Base-by-base conservation (phyloP, 2,888 invertebrate genomes). In the Adelognathus sp. region DNA sequence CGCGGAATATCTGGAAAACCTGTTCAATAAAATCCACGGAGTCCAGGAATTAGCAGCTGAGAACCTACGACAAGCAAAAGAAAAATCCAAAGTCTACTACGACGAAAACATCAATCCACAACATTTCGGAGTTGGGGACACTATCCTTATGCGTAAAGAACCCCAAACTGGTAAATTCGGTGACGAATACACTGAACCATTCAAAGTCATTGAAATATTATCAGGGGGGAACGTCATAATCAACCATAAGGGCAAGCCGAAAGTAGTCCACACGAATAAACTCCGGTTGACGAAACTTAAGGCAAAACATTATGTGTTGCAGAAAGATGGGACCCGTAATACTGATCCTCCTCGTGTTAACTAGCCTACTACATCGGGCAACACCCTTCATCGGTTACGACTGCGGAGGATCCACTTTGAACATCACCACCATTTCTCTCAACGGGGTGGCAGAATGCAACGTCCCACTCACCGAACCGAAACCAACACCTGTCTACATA, bases 121-220 rank as follows among this genome's bases (percentile, higher is more conserved):
- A n/a, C 14, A 24, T 33, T 74, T 81, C 3, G 27, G 58, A 16
- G 27, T 54, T 1, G 81, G 74, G 0, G 67, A 76, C 11, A n/a
- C 41, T n/a, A 79, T 82, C 0, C 70, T 50, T 5, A 6, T 78
- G 5, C 18, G 63, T 14, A 79, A 72, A 14, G 80, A 71, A 46
- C 56, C 63, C 9, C 63, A 69, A 3, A 58, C 63, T 0, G 72
- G 76, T 0, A 83, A 82, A 70, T 56, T 73, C 3, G 44, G 56
- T 2, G 76, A 70, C 6, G 63, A 82, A 3, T 83, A 77, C 18
- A 50, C 36, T 3, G 80, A 80, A 0, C 81, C 77, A 1, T 69
- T 73, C 61, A 50, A 79, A 39, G 52, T 81, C 0, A 36, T 36
- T 7, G 54, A 54, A 54, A n/a, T 54, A 1, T 14, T 54, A n/a